A percentile compares a stretch with the other conserved stretches of the same genome.
Conservation (phyloP, 2,888 invertebrate genomes). For the Pterostichus niger region DNA sequence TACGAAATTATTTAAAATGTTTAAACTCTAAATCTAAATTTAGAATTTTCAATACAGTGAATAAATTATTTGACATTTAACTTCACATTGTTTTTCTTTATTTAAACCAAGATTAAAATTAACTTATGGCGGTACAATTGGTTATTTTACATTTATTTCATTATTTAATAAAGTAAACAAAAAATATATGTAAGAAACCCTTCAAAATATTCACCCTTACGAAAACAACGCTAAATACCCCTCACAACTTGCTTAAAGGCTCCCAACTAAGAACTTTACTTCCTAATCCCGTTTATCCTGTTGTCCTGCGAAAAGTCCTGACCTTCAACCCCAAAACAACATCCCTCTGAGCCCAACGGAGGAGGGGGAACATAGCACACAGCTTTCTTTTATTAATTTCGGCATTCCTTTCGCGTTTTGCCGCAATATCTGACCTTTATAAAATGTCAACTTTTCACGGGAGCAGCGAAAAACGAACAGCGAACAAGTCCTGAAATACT, state of each 20-base stretch:
- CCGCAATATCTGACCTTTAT: slow-evolving; percentile 42
- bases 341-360: not conserved
- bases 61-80: too few species aligned
- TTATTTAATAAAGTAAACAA: too few species aligned
- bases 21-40: too few species aligned
- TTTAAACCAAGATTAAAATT: too few species aligned
- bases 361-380: not conserved
- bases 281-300: slow-evolving; percentile 6
- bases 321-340: not conserved
- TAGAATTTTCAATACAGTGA: too few species aligned
- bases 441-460: slow-evolving; percentile 34
- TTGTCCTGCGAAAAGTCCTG: not conserved
- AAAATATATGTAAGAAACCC: too few species aligned
- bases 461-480: not conserved
- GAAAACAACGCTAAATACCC: not conserved
- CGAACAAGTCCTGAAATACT: not conserved
- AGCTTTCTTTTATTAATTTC: slow-evolving; percentile 51
- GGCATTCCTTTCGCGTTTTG: slow-evolving; percentile 37
- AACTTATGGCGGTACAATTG: too few species aligned
- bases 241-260: not conserved
- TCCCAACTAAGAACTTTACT: not conserved
- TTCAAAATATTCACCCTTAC: too few species aligned
- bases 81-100: too few species aligned
- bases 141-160: too few species aligned
- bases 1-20: too few species aligned